A percentile compares a stretch with the other conserved stretches of the same genome.
These are phyloP conservation scores for Xyrichtys novacula DNA, from an alignment of 2,797 vertebrate species.

Conservation along the genomic window DNA sequence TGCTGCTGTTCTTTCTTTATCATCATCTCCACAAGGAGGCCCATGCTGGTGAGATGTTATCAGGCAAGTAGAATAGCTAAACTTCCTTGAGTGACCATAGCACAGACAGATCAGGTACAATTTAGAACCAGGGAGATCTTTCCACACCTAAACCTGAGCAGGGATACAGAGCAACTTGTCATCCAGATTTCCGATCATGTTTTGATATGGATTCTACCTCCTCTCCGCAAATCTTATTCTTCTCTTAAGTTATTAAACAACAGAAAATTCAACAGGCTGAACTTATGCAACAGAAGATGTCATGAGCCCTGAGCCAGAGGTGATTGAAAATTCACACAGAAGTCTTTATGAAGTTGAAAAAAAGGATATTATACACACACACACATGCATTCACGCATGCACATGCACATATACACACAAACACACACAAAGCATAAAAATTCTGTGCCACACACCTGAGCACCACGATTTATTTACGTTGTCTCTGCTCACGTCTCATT, in stretches of 20 bases:
- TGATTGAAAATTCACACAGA: conserved; percentile 18
- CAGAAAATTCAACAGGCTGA: conserved; percentile 28
- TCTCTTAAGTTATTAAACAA: background rate
- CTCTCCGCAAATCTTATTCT: background rate
- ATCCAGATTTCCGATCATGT: background rate
- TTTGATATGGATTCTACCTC: background rate
- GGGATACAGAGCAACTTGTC: background rate
- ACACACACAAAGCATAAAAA: conserved; percentile 32
- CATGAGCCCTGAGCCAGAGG: conserved; percentile 30
- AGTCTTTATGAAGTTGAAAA: conserved; percentile 22
- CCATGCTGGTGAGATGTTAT: conserved; percentile 22
- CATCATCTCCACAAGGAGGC: conserved; percentile 5
- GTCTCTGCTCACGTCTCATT: conserved; percentile 36
- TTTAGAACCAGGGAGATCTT: background rate
- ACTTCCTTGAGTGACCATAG: background rate
- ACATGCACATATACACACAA: too few species aligned
- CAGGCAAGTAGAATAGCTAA: conserved; percentile 5
- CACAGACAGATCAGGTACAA: background rate
- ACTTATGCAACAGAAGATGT: conserved; percentile 19
- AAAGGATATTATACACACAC: background rate
- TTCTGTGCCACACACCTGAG: conserved; percentile 33
- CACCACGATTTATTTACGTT: conserved; percentile 47
- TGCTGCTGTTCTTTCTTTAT: conserved; percentile 12
- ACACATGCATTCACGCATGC: too few species aligned
- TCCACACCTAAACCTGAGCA: background rate